These are phyloP conservation scores for Bradypodion ventrale DNA, from an alignment of 2,797 vertebrate species.

Conservation along the genomic window DNA sequence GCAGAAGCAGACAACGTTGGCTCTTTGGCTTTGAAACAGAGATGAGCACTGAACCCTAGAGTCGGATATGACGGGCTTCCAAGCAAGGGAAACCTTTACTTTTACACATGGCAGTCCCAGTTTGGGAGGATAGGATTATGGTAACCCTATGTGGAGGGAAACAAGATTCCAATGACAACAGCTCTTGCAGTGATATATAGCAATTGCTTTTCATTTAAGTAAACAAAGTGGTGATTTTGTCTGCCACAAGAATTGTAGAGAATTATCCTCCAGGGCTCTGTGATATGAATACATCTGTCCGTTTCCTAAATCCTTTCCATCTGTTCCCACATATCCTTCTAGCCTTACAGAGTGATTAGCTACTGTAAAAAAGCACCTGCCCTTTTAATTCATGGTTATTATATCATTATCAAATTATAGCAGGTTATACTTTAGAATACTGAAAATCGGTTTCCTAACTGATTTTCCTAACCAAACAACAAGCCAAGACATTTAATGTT, in stretches of 20 bases:
- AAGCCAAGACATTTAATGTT: neutral
- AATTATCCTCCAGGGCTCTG: slow-evolving; percentile 69
- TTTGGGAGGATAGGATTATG: no score
- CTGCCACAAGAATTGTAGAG: slow-evolving; percentile 65
- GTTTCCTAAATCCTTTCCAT: slow-evolving; percentile 77
- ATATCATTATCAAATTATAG: slow-evolving; percentile 41
- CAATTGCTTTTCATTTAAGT: slow-evolving; percentile 47
- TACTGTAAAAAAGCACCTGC: slow-evolving; percentile 50
- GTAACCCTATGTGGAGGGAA: slow-evolving; percentile 59
- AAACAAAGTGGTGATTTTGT: slow-evolving; percentile 61
- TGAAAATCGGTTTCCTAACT: neutral
- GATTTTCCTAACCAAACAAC: slow-evolving; percentile 1
- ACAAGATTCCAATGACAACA: slow-evolving; percentile 61
- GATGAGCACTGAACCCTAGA: no score
- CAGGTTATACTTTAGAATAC: neutral
- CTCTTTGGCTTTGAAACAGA: no score
- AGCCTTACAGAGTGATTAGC: slow-evolving; percentile 61
- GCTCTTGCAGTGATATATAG: slow-evolving; percentile 52
- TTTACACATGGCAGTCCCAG: no score
- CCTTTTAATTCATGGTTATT: slow-evolving; percentile 30
- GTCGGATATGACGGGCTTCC: no score
- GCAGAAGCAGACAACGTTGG: no score
- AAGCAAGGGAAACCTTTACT: no score
- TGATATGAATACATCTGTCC: slow-evolving; percentile 71
- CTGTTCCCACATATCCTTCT: slow-evolving; percentile 68